Conservation (phyloP, 2,888 invertebrate genomes). For the Cerastis leucographa region DNA sequence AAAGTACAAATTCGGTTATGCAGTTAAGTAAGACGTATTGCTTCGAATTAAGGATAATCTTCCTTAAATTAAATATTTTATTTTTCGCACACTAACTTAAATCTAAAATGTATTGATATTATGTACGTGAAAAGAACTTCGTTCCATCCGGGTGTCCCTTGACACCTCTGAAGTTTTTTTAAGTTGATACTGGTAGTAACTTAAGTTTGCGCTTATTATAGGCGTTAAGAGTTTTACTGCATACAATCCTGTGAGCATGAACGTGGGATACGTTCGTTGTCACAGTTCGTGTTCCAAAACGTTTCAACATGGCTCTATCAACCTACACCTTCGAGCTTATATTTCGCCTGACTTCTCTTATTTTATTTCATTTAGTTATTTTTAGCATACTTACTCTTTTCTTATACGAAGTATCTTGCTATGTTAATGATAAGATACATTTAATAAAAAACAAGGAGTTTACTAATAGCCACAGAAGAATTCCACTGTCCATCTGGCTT, state of each 20-base stretch:
- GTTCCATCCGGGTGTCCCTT: no score
- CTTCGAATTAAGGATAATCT: no score
- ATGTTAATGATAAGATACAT: background rate
- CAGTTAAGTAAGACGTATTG: no score
- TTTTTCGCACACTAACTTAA: no score
- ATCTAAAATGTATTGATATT: no score
- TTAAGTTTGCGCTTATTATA: background rate
- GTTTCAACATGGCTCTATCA: background rate
- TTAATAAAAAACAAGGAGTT: background rate
- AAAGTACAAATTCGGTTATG: no score
- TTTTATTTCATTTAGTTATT: no score
- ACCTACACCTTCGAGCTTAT: background rate
- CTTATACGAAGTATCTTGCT: background rate
- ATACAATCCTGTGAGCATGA: background rate
- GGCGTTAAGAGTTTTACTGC: background rate
- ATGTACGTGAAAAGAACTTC: no score
- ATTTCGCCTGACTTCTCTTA: background rate
- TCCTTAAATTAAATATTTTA: no score
- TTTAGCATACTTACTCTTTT: no score
- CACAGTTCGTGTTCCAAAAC: background rate
- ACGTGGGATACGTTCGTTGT: no score
- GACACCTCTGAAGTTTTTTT: background rate
- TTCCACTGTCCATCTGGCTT: background rate
- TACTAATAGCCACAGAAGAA: background rate
- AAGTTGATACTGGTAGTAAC: background rate